Conservation (phyloP, 2,113 vertebrate species). For the Collichthys lucidus region DNA sequence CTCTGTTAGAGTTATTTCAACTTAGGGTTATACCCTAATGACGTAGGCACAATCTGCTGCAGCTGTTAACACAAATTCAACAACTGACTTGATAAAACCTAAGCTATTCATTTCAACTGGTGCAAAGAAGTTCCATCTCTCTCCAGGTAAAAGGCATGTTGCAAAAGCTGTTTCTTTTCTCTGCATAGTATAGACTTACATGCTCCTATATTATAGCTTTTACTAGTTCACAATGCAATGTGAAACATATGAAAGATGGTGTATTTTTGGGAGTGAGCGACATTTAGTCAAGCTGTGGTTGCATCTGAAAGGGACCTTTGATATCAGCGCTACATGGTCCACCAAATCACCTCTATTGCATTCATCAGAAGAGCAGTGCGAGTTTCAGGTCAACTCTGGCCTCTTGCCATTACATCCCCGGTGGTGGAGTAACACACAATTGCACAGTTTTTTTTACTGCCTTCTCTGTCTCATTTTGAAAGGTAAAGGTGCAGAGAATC, state of each 20-base stretch:
- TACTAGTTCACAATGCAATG: background rate
- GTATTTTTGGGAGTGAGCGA: background rate
- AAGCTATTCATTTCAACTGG: background rate
- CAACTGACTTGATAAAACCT: background rate
- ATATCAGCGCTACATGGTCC: slow-evolving; percentile 39
- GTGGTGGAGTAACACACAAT: slow-evolving; percentile 11
- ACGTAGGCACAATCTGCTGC: background rate
- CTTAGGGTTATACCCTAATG: background rate
- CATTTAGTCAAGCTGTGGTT: slow-evolving; percentile 7
- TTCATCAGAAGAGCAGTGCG: slow-evolving; percentile 38
- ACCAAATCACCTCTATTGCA: slow-evolving; percentile 54
- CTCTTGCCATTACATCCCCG: slow-evolving; percentile 28
- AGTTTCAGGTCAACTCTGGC: slow-evolving; percentile 15
- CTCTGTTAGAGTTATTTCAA: background rate
- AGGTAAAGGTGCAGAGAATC: slow-evolving; percentile 36
- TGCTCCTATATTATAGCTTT: background rate
- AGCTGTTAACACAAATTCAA: slow-evolving; percentile 8
- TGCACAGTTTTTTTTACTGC: background rate
- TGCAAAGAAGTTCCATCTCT: slow-evolving; percentile 1
- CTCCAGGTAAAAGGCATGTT: background rate
- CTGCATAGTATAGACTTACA: background rate
- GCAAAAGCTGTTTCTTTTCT: background rate
- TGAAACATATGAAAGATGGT: background rate
- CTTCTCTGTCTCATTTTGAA: slow-evolving; percentile 2
- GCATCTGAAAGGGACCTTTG: slow-evolving; percentile 22